phyloP scores from a whole-genome alignment of 2,797 vertebrate species.

The Otolemur crassicaudatus region DNA sequence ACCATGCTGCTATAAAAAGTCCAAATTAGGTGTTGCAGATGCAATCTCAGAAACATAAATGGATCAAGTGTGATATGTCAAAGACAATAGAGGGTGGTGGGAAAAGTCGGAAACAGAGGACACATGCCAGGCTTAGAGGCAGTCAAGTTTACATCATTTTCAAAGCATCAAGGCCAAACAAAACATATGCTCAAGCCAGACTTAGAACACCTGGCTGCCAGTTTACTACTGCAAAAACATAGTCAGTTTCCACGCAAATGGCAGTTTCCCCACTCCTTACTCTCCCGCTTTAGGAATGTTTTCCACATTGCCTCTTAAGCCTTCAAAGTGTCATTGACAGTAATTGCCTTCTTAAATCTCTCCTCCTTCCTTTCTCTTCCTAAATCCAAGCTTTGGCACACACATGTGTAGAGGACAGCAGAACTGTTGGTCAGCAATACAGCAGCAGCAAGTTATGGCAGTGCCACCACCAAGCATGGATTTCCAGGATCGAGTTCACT shows the following conservation, averaged over 20 bases:
- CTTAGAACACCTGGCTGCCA: conserved; percentile 45
- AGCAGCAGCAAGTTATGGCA: not conserved
- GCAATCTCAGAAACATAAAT: not conserved
- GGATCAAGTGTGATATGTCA: not conserved
- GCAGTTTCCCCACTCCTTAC: not conserved
- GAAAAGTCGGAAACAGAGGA: not conserved
- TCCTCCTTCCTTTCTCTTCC: conserved; percentile 27
- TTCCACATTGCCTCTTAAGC: conserved; percentile 12
- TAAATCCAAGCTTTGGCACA: not conserved
- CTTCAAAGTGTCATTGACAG: conserved; percentile 39
- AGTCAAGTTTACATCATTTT: not conserved
- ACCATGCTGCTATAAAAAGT: not conserved
- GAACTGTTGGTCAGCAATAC: not conserved
- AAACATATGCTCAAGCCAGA: not conserved
- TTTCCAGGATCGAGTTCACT: not conserved
- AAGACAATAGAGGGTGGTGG: not conserved
- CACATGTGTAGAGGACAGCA: not conserved
- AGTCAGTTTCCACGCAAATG: conserved; percentile 6
- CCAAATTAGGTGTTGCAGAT: not conserved
- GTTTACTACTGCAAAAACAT: conserved; percentile 26
- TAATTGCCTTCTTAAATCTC: conserved; percentile 34
- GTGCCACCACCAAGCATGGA: not conserved
- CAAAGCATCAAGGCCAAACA: conserved; percentile 51
- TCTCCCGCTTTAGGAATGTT: conserved; percentile 46
- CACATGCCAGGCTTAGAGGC: not conserved